A percentile compares a stretch with the other conserved stretches of the same genome.
These are phyloP conservation scores for Ectropis crepuscularia DNA, from an alignment of 2,888 invertebrate genomes.

Conservation along the genomic window DNA sequence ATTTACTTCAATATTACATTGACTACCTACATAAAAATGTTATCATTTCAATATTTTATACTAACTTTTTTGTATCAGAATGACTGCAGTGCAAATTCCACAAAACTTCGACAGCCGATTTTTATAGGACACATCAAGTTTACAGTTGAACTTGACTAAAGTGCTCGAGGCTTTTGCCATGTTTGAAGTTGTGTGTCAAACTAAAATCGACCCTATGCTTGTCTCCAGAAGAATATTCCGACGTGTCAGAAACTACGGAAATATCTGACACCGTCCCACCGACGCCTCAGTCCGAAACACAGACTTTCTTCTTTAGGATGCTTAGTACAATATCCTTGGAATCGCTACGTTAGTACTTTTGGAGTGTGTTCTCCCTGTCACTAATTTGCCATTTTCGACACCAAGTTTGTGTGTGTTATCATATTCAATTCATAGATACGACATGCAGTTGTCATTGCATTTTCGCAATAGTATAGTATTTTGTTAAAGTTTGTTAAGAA, in stretches of 20 bases:
- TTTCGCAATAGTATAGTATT: too few relatives aligned
- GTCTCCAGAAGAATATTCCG: slow-evolving; percentile 63
- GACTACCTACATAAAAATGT: too few relatives aligned
- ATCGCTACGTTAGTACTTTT: slow-evolving; percentile 47
- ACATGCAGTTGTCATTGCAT: too few relatives aligned
- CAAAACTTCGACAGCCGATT: too few relatives aligned
- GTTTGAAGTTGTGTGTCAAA: neutral
- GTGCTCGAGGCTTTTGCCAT: too few relatives aligned
- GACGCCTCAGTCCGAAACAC: slow-evolving; percentile 49
- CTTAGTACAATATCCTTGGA: slow-evolving; percentile 77
- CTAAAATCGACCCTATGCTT: slow-evolving; percentile 36
- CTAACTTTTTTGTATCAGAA: too few relatives aligned
- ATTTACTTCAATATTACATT: too few relatives aligned
- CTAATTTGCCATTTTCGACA: slow-evolving; percentile 8
- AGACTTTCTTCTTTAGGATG: slow-evolving; percentile 71
- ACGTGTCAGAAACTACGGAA: slow-evolving; percentile 49
- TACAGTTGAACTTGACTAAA: too few relatives aligned
- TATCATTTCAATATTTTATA: too few relatives aligned
- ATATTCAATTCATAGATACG: neutral
- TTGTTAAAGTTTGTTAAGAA: too few relatives aligned
- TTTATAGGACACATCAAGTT: too few relatives aligned
- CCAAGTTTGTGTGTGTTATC: neutral
- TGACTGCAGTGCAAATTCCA: too few relatives aligned
- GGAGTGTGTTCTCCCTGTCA: slow-evolving; percentile 22
- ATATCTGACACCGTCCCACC: slow-evolving; percentile 46